Evolutionary conservation across 2,888 invertebrate genomes (phyloP).

Genomic region (Netelia melanura): DNA sequence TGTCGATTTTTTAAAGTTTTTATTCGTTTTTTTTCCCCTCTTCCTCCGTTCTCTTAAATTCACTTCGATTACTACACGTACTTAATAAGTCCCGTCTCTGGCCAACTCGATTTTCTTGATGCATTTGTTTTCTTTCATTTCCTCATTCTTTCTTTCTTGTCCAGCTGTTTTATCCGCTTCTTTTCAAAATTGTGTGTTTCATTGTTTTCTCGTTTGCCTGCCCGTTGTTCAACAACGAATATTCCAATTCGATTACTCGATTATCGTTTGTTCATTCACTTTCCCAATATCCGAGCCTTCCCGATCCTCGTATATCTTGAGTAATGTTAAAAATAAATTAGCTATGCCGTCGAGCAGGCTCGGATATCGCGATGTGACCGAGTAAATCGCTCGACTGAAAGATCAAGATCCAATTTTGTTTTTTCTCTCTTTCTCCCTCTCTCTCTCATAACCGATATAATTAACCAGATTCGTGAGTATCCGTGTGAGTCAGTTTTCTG

Average conservation of each 20-base stretch:
- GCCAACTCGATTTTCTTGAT: constrained; percentile 36
- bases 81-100: constrained; percentile 42
- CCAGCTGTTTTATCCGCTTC: constrained; percentile 4
- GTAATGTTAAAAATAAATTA: constrained; percentile 82
- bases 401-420: constrained; percentile 7
- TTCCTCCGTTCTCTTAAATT: background rate
- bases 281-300: constrained; percentile 64
- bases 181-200: background rate
- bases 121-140: constrained; percentile 35
- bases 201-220: background rate
- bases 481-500: constrained; percentile 12
- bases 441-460: constrained; percentile 14
- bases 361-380: constrained; percentile 43
- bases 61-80: constrained; percentile 21
- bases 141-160: constrained; percentile 41
- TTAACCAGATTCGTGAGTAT: constrained; percentile 16
- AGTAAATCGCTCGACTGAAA: constrained; percentile 23
- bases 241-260: constrained; percentile 28
- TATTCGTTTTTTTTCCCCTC: background rate
- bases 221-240: background rate
- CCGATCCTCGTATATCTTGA: constrained; percentile 71
- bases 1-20: background rate
- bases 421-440: background rate
- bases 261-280: background rate
- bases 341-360: constrained; percentile 71